phyloP scores from a whole-genome alignment of 1,140 invertebrate genomes.

The Achatina immaculata region DNA sequence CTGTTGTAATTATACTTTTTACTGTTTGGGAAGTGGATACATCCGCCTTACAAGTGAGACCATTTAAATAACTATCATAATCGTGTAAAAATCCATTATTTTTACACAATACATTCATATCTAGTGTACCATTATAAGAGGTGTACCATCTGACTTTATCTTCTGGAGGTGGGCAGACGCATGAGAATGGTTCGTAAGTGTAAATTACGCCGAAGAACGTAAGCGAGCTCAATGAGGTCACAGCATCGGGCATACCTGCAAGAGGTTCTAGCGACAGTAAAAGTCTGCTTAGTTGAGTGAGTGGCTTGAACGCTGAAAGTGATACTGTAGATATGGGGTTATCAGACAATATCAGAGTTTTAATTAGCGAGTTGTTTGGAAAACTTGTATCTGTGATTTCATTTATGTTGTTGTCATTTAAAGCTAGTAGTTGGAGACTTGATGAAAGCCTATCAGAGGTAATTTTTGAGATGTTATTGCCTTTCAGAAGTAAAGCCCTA shows the following conservation, averaged over 20 bases:
- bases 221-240: not conserved
- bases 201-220: not conserved
- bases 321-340: not conserved
- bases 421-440: not conserved
- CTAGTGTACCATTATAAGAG: too few relatives aligned
- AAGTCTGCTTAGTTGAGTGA: not conserved
- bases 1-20: too few relatives aligned
- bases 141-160: not conserved
- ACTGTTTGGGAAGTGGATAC: too few relatives aligned
- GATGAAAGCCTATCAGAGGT: not conserved
- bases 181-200: not conserved
- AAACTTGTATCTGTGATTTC: not conserved
- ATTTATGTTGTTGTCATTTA: not conserved
- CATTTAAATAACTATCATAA: too few relatives aligned
- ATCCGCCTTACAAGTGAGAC: too few relatives aligned
- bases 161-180: not conserved
- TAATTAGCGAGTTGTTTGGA: not conserved
- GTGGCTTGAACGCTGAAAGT: not conserved
- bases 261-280: not conserved
- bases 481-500: not conserved
- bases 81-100: too few relatives aligned
- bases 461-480: not conserved
- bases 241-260: not conserved
- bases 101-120: too few relatives aligned
- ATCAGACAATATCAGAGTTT: not conserved